Percentiles rank a stretch among this genome's conserved stretches.
Evolutionary conservation across 64 coral and sea anemone species (phyloP).

Genomic region (Actinia equina): DNA sequence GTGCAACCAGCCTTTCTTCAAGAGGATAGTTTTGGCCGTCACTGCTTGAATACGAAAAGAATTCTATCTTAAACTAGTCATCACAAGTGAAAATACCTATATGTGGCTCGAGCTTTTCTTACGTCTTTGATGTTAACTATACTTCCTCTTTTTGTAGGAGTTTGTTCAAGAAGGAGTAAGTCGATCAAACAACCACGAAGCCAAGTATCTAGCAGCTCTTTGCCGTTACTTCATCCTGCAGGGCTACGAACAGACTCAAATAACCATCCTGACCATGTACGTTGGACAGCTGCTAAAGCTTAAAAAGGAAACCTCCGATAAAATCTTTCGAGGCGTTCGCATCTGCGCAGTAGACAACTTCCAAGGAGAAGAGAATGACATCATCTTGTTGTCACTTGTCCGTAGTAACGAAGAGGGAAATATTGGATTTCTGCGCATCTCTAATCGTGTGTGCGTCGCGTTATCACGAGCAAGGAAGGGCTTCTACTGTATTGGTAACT

Average conservation of each 20-base stretch:
- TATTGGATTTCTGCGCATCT: conserved; percentile 72
- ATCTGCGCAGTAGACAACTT: conserved; percentile 88
- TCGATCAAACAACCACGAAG: conserved; percentile 83
- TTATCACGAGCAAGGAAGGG: conserved; percentile 83
- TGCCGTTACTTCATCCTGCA: conserved; percentile 86
- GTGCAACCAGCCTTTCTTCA: too few species aligned
- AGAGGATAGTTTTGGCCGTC: too few species aligned
- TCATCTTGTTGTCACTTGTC: conserved; percentile 87
- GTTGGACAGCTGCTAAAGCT: conserved; percentile 76
- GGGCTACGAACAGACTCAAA: conserved; percentile 65
- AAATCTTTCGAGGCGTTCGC: conserved; percentile 65
- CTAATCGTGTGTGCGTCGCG: conserved; percentile 88
- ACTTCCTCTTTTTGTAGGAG: conserved; percentile 22
- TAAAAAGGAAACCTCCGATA: conserved; percentile 58
- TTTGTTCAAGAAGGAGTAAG: conserved; percentile 79
- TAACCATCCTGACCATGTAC: conserved; percentile 94
- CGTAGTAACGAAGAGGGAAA: conserved; percentile 86
- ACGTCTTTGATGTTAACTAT: too few species aligned
- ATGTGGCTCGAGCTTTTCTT: too few species aligned
- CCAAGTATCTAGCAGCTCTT: conserved; percentile 71
- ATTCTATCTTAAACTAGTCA: too few species aligned
- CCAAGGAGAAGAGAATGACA: conserved; percentile 85
- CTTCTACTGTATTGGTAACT: conserved; percentile 79
- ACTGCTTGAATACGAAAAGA: too few species aligned
- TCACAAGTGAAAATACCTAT: too few species aligned